Percentiles rank a stretch among this genome's conserved stretches.
phyloP scores from a whole-genome alignment of 1,140 invertebrate species.

The Aethina tumida region DNA sequence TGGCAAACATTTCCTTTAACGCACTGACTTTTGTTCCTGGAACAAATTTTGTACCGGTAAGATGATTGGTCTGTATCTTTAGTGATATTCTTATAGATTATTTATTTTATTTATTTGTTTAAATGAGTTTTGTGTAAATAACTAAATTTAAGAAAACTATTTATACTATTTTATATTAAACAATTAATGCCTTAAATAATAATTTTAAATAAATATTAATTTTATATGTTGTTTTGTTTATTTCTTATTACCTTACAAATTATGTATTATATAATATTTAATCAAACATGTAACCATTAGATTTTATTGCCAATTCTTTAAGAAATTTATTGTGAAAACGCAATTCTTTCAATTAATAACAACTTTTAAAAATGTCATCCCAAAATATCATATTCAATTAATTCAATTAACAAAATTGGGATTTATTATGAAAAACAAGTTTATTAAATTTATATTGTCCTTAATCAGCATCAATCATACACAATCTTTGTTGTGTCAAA shows the following conservation, averaged over 20 bases:
- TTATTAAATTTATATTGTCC: no score
- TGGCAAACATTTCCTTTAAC: neutral
- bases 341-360: no score
- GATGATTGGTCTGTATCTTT: constrained; percentile 11
- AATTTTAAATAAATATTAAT: constrained; percentile 5
- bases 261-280: neutral
- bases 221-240: neutral
- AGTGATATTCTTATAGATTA: constrained; percentile 11
- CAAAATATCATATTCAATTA: no score
- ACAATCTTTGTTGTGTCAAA: constrained; percentile 54
- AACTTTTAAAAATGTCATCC: no score
- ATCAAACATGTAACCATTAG: neutral
- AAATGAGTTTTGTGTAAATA: constrained; percentile 17
- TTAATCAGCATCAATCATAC: constrained; percentile 28
- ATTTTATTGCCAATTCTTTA: no score
- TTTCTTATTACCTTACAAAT: neutral
- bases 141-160: constrained; percentile 10
- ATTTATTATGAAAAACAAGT: no score
- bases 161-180: constrained; percentile 9
- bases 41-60: constrained; percentile 23
- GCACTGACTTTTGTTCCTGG: constrained; percentile 12
- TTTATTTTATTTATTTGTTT: constrained; percentile 21
- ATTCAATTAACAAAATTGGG: constrained; percentile 6
- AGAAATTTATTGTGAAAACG: no score
- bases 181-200: constrained; percentile 1